Evolutionary conservation across 1,140 invertebrate genomes (phyloP).

Genomic region (Oscheius sp.): DNA sequence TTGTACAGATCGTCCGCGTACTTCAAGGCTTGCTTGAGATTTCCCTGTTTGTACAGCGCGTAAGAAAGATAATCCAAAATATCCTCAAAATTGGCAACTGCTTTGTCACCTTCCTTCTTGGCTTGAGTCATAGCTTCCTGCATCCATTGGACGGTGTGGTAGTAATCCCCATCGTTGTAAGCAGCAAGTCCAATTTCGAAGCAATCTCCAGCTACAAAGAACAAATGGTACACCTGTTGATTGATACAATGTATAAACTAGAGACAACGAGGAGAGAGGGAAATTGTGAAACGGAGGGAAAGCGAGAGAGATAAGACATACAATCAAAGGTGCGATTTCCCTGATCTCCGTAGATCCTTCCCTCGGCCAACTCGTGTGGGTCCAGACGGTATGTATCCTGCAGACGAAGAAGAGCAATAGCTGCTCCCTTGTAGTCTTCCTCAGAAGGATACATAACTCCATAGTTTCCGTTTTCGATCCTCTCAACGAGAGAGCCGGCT

Average conservation of each 20-base stretch:
- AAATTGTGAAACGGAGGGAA: too few relatives aligned
- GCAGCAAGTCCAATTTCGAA: constrained; percentile 90
- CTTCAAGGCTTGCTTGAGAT: constrained; percentile 78
- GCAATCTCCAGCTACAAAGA: constrained; percentile 78
- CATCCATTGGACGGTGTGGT: constrained; percentile 93
- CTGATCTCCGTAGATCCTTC: constrained; percentile 68
- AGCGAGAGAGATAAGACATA: not conserved
- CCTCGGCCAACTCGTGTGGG: constrained; percentile 81
- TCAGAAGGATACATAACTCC: constrained; percentile 32
- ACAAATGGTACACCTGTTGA: too few relatives aligned
- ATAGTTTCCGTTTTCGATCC: constrained; percentile 20
- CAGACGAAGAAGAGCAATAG: constrained; percentile 85
- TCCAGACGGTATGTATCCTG: constrained; percentile 94
- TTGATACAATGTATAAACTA: too few relatives aligned
- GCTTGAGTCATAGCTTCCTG: constrained; percentile 73
- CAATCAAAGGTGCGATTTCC: constrained; percentile 47
- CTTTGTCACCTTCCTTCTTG: constrained; percentile 65
- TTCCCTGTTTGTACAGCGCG: constrained; percentile 81
- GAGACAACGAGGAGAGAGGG: too few relatives aligned
- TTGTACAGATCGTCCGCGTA: constrained; percentile 79
- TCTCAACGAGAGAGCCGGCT: not conserved
- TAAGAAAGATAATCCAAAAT: constrained; percentile 94
- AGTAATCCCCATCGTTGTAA: constrained; percentile 89
- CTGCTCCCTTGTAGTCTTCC: constrained; percentile 84
- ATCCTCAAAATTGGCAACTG: constrained; percentile 68